These are phyloP conservation scores for Torymus texanus DNA, from an alignment of 2,888 invertebrate genomes.

Conservation along the genomic window DNA sequence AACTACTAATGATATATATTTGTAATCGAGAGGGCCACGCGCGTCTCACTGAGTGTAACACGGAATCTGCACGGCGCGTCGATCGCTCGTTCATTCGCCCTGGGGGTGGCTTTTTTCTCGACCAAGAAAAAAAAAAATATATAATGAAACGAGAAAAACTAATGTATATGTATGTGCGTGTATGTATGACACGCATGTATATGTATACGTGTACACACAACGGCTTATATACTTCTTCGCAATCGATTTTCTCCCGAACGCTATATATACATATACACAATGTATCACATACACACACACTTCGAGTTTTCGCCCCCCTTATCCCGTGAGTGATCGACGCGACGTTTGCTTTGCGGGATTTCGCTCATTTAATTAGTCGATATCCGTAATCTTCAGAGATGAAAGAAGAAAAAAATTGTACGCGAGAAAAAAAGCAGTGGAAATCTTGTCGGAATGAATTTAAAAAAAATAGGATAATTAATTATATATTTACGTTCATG, in stretches of 20 bases:
- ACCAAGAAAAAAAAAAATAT: constrained; percentile 31
- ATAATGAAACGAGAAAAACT: constrained; percentile 1
- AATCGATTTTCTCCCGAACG: too few relatives aligned
- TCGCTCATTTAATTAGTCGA: constrained; percentile 44
- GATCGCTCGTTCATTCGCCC: constrained; percentile 10
- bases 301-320: constrained; percentile 19
- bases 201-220: too few relatives aligned
- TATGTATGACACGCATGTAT: too few relatives aligned
- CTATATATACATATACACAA: too few relatives aligned
- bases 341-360: constrained; percentile 24
- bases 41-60: constrained; percentile 46
- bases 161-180: neutral
- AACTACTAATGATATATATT: constrained; percentile 53
- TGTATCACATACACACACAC: too few relatives aligned
- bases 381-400: constrained; percentile 48
- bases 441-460: constrained; percentile 49
- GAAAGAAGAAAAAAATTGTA: constrained; percentile 34
- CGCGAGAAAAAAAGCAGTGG: constrained; percentile 36
- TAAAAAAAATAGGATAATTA: constrained; percentile 54
- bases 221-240: too few relatives aligned
- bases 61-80: constrained; percentile 41
- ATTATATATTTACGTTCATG: constrained; percentile 32
- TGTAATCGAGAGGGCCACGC: constrained; percentile 48
- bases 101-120: constrained; percentile 20
- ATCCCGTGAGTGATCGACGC: constrained; percentile 35